Evolutionary conservation across 2,888 invertebrate species (phyloP).

Genomic region (Axea sp.): DNA sequence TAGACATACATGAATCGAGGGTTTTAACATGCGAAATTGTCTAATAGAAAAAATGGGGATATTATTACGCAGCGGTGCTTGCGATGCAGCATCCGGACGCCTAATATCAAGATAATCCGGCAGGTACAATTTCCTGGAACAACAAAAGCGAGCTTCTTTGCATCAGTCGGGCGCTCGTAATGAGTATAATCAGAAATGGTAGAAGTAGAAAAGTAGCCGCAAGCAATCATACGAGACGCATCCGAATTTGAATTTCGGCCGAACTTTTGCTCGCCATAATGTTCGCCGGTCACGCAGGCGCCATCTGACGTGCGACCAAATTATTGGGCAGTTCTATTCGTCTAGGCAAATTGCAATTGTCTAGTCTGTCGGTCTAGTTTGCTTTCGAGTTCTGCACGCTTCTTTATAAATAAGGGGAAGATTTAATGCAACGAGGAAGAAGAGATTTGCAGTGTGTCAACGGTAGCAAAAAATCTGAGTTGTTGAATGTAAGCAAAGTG

Average conservation of each 20-base stretch:
- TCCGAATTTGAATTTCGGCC: constrained; percentile 76
- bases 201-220: constrained; percentile 74
- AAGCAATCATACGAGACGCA: constrained; percentile 70
- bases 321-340: constrained; percentile 68
- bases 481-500: no score
- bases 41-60: constrained; percentile 40
- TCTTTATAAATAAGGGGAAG: no score
- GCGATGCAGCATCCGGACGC: constrained; percentile 42
- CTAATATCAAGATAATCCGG: constrained; percentile 51
- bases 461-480: no score
- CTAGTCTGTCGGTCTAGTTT: constrained; percentile 40
- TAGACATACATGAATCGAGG: constrained; percentile 46
- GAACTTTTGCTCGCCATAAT: constrained; percentile 70
- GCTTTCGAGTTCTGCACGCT: no score
- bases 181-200: constrained; percentile 78
- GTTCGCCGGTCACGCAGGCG: constrained; percentile 76
- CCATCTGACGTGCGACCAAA: constrained; percentile 77
- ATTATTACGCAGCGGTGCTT: constrained; percentile 38
- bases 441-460: no score
- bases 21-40: constrained; percentile 38
- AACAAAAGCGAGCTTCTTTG: constrained; percentile 52
- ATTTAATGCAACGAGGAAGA: no score
- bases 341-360: constrained; percentile 65
- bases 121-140: constrained; percentile 46
- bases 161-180: constrained; percentile 66